A percentile compares a stretch with the other conserved stretches of the same genome.
Conservation (phyloP, 2,797 vertebrate species). For the Tapirus indicus region DNA sequence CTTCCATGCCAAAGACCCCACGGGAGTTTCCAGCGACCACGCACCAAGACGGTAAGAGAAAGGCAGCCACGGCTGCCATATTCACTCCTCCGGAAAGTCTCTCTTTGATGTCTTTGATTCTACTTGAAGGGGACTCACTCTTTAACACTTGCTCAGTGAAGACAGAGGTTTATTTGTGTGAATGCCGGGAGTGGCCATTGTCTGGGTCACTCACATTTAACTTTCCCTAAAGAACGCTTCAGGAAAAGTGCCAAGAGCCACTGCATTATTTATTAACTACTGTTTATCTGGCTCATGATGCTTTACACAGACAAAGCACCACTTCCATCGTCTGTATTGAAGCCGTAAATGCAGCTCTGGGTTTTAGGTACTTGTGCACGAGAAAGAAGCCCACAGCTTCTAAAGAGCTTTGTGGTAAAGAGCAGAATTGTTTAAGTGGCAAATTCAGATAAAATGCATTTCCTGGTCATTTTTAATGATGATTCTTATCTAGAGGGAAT, state of each 20-base stretch:
- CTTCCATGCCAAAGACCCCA: not conserved
- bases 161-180: not conserved
- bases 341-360: fast-evolving
- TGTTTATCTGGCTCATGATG: fast-evolving
- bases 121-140: not conserved
- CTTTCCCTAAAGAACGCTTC: not conserved
- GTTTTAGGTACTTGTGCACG: fast-evolving
- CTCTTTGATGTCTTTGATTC: not conserved
- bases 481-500: not conserved
- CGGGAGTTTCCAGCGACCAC: not conserved
- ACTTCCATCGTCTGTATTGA: fast-evolving
- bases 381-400: not conserved
- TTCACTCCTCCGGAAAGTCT: not conserved
- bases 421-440: not conserved
- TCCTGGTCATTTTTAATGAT: not conserved
- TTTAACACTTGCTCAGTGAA: not conserved
- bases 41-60: slow-evolving; percentile 24
- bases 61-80: not conserved
- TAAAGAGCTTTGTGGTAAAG: not conserved
- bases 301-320: not conserved
- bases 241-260: fast-evolving
- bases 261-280: fast-evolving
- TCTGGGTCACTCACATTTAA: not conserved
- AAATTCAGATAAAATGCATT: not conserved
- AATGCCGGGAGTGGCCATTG: not conserved